Conservation (phyloP, 2,888 invertebrate genomes). For the Drosophila hawaiiensis region DNA sequence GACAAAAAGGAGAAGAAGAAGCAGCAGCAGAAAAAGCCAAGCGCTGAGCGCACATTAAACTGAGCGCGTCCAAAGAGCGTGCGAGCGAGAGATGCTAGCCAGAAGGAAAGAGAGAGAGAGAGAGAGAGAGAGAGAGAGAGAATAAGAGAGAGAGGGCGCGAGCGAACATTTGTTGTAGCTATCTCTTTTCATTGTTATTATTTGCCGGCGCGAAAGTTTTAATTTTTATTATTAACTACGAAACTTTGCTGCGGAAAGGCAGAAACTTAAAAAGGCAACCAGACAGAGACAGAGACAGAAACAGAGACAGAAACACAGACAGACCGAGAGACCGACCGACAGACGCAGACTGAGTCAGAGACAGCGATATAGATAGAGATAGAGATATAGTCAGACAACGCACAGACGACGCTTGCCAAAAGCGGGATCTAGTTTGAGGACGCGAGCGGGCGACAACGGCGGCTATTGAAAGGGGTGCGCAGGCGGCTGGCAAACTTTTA, state of each 20-base stretch:
- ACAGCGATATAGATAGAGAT: not conserved
- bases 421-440: conserved; percentile 42
- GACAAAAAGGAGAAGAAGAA: conserved; percentile 5
- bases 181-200: conserved; percentile 76
- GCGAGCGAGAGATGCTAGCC: not conserved
- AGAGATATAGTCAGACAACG: conserved; percentile 39
- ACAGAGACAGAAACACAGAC: conserved; percentile 23
- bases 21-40: conserved; percentile 3
- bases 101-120: not conserved
- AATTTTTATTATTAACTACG: conserved; percentile 82
- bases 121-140: not conserved
- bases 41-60: conserved; percentile 12
- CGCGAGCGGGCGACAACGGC: not conserved
- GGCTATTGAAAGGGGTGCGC: conserved; percentile 56
- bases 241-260: conserved; percentile 71
- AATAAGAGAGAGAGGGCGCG: not conserved
- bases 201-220: conserved; percentile 82
- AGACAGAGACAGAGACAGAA: conserved; percentile 51
- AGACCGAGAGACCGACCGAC: conserved; percentile 21
- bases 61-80: not conserved
- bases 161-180: conserved; percentile 24
- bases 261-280: conserved; percentile 74
- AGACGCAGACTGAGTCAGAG: conserved; percentile 37
- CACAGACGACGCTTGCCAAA: conserved; percentile 61
- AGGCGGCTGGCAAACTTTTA: conserved; percentile 75